Evolutionary conservation across 2,113 vertebrate genomes (phyloP).

Genomic region (Neodon shergylaensis): DNA sequence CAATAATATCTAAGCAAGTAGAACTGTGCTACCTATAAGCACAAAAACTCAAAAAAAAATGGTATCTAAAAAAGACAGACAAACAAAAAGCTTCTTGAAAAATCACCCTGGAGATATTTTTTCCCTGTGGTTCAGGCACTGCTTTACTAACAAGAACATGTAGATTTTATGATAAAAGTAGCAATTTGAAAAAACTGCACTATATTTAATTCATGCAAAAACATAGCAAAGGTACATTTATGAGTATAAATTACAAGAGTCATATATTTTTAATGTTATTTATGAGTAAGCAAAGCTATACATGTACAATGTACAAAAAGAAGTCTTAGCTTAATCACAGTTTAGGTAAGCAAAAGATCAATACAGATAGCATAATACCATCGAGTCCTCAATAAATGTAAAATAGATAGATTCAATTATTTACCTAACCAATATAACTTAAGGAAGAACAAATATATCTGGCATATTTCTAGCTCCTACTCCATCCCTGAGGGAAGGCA

Average conservation of each 20-base stretch:
- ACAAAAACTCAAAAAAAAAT: background rate
- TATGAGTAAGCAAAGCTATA: fast-evolving
- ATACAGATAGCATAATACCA: background rate
- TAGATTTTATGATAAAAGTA: background rate
- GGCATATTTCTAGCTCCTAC: background rate
- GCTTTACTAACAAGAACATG: background rate
- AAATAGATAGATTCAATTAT: background rate
- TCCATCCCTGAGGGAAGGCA: background rate
- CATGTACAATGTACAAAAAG: background rate
- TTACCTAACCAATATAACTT: background rate
- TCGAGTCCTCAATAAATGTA: background rate
- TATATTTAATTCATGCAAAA: background rate
- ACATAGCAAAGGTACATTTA: background rate
- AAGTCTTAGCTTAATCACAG: background rate
- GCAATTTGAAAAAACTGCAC: background rate
- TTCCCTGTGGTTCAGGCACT: background rate
- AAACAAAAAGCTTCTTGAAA: background rate
- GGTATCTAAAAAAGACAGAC: background rate
- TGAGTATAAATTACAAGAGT: background rate
- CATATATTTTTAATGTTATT: background rate
- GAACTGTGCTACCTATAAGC: background rate
- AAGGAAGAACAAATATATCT: background rate
- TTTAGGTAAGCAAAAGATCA: background rate
- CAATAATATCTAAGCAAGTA: background rate
- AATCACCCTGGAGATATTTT: background rate